Base-by-base conservation (phyloP, 2,797 vertebrate genomes). In the Tarsius wallacei region DNA sequence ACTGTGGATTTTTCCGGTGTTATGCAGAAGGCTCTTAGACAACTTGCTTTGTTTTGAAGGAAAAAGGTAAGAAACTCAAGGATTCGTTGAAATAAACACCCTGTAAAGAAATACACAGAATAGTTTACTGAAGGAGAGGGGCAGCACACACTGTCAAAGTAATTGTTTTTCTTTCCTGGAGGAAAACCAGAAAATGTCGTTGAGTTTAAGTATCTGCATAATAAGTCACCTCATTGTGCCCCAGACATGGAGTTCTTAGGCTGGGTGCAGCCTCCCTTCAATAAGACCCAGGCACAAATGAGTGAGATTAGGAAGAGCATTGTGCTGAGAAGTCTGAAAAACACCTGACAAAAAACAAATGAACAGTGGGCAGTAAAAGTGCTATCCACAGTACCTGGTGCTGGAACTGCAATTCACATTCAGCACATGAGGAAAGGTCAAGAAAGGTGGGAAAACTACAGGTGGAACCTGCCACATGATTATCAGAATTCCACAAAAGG, bases 1-100 rank as follows among this genome's bases (percentile, higher is more conserved):
- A 93, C 57, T 94, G 55, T 81, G 80, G 19, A 82, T 74, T 96
- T 90, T 95, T 96, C 73, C 82, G 64, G 59, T 93, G 42, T 59
- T 87, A 84, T 83, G 95, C 31, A 80, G 42, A 95, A 89, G 24
- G 5, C 33, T 87, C 51, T 80, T 74, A 90, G 83, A 94, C 86
- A 95, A 86, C 3, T 70, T 93, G 28, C 24, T 21, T 86, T 80
- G 7, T 73, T 87, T 85, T 71, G 87, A 80, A 95, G 13, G 7
- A 73, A 86, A 81, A 91, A 81, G 66, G 24, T 73, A 76, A 91
- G n/a, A 96, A 87, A 51, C 4, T 19, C 28, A 83, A 91, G 83
- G 28, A 63, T 92, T 24, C 73, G n/a, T 66, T 0, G 19, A 93
- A 82, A 87, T 78, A 96, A 93, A 85, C 21, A 93, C 80, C 53